phyloP scores from a whole-genome alignment of 1,140 invertebrate species.

The Platyscapa corneri region DNA sequence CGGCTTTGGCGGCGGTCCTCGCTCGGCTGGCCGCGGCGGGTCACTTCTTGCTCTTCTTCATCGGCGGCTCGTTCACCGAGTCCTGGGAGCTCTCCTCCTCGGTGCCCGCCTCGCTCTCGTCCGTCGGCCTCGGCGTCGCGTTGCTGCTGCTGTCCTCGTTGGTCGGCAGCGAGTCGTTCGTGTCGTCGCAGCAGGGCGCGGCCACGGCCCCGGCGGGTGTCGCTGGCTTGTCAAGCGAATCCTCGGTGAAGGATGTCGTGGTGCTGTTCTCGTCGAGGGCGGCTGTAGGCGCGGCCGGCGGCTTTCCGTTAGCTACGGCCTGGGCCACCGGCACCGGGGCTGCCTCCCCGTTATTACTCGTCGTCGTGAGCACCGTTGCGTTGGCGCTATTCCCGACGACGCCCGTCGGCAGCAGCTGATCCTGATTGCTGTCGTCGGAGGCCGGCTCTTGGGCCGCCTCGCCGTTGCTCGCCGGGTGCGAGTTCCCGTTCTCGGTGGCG shows the following conservation, averaged over 20 bases:
- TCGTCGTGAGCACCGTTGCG: constrained; percentile 54
- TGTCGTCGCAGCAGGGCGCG: constrained; percentile 65
- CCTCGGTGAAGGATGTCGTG: constrained; percentile 83
- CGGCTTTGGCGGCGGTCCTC: constrained; percentile 40
- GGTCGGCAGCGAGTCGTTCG: constrained; percentile 69
- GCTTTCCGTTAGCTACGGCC: constrained; percentile 45
- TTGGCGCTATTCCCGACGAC: constrained; percentile 49
- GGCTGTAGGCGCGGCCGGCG: constrained; percentile 60
- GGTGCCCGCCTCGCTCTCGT: constrained; percentile 68
- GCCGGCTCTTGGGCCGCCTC: constrained; percentile 56
- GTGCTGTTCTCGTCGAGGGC: constrained; percentile 75
- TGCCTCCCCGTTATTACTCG: constrained; percentile 54
- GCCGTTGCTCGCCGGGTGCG: constrained; percentile 70
- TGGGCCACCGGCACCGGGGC: constrained; percentile 45
- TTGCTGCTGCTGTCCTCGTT: constrained; percentile 70
- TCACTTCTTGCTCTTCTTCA: constrained; percentile 74
- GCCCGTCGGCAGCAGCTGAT: constrained; percentile 56
- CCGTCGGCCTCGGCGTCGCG: constrained; percentile 69
- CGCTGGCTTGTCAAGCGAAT: constrained; percentile 78
- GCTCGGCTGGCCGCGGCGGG: constrained; percentile 54
- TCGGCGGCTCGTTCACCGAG: constrained; percentile 66
- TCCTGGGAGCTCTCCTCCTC: constrained; percentile 68
- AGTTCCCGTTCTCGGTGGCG: constrained; percentile 75
- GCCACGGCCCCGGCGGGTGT: constrained; percentile 62
- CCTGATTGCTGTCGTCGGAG: constrained; percentile 76